Evolutionary conservation across 2,888 invertebrate genomes (phyloP), one percentile per base, ranked within the genome.

Genomic region (Blastobasis lacticolella): DNA sequence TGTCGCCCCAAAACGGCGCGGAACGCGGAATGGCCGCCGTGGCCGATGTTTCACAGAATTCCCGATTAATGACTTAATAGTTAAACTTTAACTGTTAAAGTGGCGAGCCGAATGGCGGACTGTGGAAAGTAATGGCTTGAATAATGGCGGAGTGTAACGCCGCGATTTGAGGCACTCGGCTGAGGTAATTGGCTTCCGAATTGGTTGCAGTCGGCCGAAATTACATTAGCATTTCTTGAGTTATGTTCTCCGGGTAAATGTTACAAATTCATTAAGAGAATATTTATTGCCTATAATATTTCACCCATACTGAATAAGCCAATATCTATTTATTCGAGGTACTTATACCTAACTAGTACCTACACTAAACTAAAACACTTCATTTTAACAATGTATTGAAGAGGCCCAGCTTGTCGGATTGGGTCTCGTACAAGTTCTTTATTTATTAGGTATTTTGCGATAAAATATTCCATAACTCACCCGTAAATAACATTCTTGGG

Each of bases 51-150:
- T 73, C 69, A 58, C 59, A 63, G 77, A 78, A 78, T 66, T 73
- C 68, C 69, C 72, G 73, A 80, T 81, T 78, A 82, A 81, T 78
- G 78, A 73, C 76, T 74, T 76, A 80, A 79, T 80, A 79, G 81
- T 79, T 76, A 69, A 78, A 81, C 76, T 82, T 80, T 71, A 74
- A 78, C 71, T 71, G 71, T 73, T 71, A 71, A 73, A 69, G 66
- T 68, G 67, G 67, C 64, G 71, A 79, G 76, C 79, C 62, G 66
- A 69, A 68, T 62, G 61, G 67, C 63, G 57, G 58, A 62, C 65
- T 67, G 67, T 63, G 64, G 64, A 71, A 73, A 76, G 73, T 77
- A 80, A 81, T 79, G 76, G 75, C 59, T 67, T 67, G 68, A 70
- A 70, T 75, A 77, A 81, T 75, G 65, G 69, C 56, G 64, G 63